Percentiles rank a stretch among this genome's conserved stretches.
phyloP scores from a whole-genome alignment of 2,113 vertebrate genomes.

The Colossoma macropomum region DNA sequence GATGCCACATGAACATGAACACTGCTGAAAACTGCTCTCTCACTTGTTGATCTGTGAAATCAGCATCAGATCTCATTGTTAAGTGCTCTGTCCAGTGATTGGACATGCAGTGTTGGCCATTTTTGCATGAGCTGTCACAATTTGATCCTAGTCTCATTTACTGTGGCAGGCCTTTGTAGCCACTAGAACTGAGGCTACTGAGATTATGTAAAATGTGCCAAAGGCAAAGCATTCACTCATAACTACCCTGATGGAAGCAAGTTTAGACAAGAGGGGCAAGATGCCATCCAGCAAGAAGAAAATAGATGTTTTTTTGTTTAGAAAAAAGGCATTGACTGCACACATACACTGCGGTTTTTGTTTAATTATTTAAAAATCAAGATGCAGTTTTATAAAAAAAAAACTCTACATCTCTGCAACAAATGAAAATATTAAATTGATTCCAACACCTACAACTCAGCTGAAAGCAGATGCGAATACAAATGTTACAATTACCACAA shows the following conservation, averaged over 20 bases:
- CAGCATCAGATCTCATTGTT: not conserved
- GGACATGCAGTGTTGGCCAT: not conserved
- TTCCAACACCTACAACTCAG: too few relatives aligned
- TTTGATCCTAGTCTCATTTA: not conserved
- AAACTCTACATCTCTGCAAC: too few relatives aligned
- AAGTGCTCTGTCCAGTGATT: not conserved
- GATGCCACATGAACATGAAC: too few relatives aligned
- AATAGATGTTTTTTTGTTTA: not conserved
- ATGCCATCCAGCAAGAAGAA: not conserved
- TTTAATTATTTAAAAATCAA: too few relatives aligned
- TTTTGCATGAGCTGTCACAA: not conserved
- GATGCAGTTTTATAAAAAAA: too few relatives aligned
- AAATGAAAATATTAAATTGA: too few relatives aligned
- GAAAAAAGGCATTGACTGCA: too few relatives aligned
- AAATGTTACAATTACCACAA: too few relatives aligned
- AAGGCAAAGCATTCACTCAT: conserved; percentile 10
- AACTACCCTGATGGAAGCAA: not conserved
- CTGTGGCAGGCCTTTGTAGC: not conserved
- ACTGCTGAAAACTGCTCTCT: not conserved
- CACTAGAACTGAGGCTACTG: not conserved
- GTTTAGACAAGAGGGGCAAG: not conserved
- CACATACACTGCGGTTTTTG: too few relatives aligned
- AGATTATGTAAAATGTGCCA: conserved; percentile 1
- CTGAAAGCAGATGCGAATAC: too few relatives aligned
- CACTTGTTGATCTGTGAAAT: not conserved